Evolutionary conservation across 2,113 vertebrate species (phyloP).

Genomic region (Toxotes jaculatrix): DNA sequence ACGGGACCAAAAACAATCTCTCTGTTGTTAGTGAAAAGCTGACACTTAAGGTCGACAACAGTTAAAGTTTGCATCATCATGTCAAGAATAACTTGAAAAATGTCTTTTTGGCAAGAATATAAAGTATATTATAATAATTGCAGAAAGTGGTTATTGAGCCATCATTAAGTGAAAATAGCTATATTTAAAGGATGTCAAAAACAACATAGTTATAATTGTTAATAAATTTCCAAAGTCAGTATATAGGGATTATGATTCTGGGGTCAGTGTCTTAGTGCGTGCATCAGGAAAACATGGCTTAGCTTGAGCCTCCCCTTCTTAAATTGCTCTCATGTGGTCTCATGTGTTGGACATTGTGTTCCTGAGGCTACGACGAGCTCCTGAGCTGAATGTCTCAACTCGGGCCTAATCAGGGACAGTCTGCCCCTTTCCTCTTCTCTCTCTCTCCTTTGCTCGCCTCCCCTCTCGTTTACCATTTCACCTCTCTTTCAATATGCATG

Average conservation of each 20-base stretch:
- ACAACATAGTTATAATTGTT: background rate
- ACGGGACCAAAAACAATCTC: background rate
- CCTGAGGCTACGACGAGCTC: conserved; percentile 36
- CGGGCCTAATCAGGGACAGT: conserved; percentile 56
- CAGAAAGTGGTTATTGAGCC: too few relatives aligned
- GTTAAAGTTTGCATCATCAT: conserved; percentile 16
- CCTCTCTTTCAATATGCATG: background rate
- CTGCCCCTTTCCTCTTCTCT: conserved; percentile 17
- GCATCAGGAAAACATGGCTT: conserved; percentile 43
- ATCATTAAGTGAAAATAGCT: background rate
- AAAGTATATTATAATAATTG: too few relatives aligned
- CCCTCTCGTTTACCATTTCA: conserved; percentile 3
- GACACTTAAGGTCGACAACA: conserved; percentile 5
- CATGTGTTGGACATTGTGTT: conserved; percentile 58
- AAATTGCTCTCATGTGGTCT: conserved; percentile 62
- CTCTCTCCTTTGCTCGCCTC: background rate
- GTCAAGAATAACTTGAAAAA: background rate
- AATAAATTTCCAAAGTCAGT: background rate
- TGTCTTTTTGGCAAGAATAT: background rate
- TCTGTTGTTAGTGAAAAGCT: conserved; percentile 1
- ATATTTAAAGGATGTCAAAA: background rate
- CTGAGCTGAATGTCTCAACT: conserved; percentile 36
- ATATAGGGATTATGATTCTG: background rate
- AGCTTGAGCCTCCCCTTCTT: conserved; percentile 8
- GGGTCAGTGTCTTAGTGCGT: conserved; percentile 9